These are phyloP conservation scores for Drosophila quadrilineata DNA, from an alignment of 1,140 invertebrate genomes.

Conservation along the genomic window DNA sequence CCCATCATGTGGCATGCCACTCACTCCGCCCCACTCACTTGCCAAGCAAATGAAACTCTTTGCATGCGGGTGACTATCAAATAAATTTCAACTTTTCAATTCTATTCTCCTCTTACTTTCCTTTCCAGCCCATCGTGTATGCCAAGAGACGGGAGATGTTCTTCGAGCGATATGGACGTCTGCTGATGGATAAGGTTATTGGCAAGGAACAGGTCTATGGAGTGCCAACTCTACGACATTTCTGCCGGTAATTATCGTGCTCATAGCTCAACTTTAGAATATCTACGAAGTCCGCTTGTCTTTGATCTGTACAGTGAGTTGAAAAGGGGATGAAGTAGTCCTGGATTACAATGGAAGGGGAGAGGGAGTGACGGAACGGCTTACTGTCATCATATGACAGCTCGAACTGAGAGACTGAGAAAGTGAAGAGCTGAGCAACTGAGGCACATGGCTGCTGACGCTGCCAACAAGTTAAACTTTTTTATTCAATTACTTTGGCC, in stretches of 20 bases:
- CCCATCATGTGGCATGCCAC: too few species aligned
- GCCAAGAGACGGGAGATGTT: slow-evolving; percentile 82
- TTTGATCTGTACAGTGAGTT: slow-evolving; percentile 13
- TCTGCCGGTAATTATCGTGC: slow-evolving; percentile 82
- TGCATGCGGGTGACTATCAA: background rate
- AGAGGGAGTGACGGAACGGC: background rate
- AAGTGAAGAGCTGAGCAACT: too few species aligned
- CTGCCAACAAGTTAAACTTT: slow-evolving; percentile 55
- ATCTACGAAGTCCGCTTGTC: slow-evolving; percentile 27
- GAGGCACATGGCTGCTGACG: slow-evolving; percentile 50
- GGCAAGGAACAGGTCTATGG: slow-evolving; percentile 75
- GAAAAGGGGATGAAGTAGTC: background rate
- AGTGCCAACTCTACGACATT: slow-evolving; percentile 83
- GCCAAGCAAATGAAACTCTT: background rate
- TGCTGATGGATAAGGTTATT: slow-evolving; percentile 85
- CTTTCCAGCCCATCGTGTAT: slow-evolving; percentile 66
- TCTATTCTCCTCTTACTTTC: background rate
- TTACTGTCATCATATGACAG: slow-evolving; percentile 24
- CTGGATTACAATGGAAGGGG: background rate
- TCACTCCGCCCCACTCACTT: too few species aligned
- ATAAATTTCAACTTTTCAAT: background rate
- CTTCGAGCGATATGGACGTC: slow-evolving; percentile 85
- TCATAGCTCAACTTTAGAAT: slow-evolving; percentile 12
- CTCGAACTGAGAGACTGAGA: too few species aligned
- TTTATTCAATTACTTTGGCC: slow-evolving; percentile 76